phyloP scores from a whole-genome alignment of 1,140 invertebrate species.

The Chionoecetes opilio region DNA sequence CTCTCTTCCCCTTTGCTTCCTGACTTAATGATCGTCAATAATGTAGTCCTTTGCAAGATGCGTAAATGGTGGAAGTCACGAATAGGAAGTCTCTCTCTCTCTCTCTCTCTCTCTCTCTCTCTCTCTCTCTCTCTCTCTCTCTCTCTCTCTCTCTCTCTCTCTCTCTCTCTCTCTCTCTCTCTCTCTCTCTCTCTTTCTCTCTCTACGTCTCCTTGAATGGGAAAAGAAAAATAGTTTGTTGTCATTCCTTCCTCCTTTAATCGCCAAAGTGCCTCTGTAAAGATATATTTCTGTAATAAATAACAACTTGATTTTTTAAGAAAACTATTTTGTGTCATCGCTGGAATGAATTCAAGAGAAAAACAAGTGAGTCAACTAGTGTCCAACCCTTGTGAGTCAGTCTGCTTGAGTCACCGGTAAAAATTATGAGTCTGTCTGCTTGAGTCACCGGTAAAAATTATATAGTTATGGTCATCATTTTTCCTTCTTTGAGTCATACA shows the following conservation, averaged over 20 bases:
- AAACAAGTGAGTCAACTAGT: no score
- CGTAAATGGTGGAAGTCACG: constrained; percentile 17
- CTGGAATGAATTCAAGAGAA: no score
- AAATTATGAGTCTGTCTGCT: no score
- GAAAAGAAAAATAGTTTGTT: not conserved
- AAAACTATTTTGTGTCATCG: not conserved
- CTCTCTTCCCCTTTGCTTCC: not conserved
- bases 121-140: not conserved
- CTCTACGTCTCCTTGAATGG: not conserved
- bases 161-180: constrained; percentile 42
- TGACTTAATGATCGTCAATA: not conserved
- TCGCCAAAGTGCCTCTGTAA: not conserved
- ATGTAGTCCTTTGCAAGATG: not conserved
- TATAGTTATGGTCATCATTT: no score
- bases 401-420: no score
- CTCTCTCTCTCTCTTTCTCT: constrained; percentile 40
- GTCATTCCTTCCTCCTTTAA: not conserved
- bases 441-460: no score
- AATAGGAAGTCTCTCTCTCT: not conserved
- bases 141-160: constrained; percentile 37
- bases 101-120: not conserved
- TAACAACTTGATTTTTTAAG: not conserved
- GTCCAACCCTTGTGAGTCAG: no score
- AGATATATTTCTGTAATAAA: no score
- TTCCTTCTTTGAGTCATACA: no score